Base-by-base conservation (phyloP, 2,797 vertebrate species). In the Odontamblyopus rebecca region DNA sequence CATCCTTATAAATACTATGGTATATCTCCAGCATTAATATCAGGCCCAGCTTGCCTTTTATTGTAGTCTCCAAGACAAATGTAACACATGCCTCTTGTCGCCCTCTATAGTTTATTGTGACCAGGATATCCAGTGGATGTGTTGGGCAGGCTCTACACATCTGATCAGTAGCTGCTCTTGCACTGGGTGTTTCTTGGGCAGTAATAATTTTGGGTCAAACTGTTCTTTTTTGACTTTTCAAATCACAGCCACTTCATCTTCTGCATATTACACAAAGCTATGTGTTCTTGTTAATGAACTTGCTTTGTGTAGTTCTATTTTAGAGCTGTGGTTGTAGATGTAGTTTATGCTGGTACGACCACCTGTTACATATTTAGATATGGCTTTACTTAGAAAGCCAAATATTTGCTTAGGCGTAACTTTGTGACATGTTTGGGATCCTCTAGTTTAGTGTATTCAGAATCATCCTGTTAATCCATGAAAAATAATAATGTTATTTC, bases 181-280 rank as follows among this genome's bases (percentile, higher is more conserved):
- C n/a, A 3, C 2, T 7, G 68, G 66, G 41, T 15, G 53, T 63
- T 77, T 67, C 30, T 35, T 8, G 61, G 44, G 57, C 53, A 53
- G 85, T 72, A 82, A 85, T 2, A 23, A 67, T 61, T 15, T 12
- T 5, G 54, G 38, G 5, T 54, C 23, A 38, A 56, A 30, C 15
- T 54, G 30, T 61, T 70, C 53, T 35, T 13, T 6, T 48, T 56
- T 15, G 27, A 26, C 38, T 71, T 41, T 41, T 8, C 3, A 73
- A 67, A 73, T 38, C 29, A 61, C 29, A 68, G 27, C 30, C 19
- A 13, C 16, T 29, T 13, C 62, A 63, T 56, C 54, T 19, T 48
- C 1, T 48, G 44, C 4, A 16, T 15, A 44, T 44, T 44, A 13
- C 41, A 44, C 41, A 44, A 48, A 48, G 3, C 13, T 48, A 15